Conservation (phyloP, 2,888 invertebrate genomes). For the Mycogona germanica region DNA sequence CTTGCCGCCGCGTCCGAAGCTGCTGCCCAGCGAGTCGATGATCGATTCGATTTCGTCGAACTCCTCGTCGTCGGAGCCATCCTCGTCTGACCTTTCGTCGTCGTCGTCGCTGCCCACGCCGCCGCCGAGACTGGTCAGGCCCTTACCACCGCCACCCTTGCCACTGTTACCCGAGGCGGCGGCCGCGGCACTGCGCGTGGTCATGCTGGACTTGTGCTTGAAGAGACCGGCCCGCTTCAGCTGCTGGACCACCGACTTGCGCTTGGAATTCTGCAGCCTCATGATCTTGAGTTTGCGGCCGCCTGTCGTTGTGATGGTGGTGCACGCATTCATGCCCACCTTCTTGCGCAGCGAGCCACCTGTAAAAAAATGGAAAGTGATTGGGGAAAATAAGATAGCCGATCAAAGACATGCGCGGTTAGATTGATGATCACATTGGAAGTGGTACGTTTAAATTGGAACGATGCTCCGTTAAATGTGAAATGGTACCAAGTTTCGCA, state of each 20-base stretch:
- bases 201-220: not conserved
- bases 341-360: constrained; percentile 9
- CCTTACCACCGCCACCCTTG: not conserved
- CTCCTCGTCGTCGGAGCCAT: constrained; percentile 17
- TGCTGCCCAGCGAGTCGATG: constrained; percentile 20
- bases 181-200: not conserved
- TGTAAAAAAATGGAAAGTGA: too few species aligned
- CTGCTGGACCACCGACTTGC: constrained; percentile 4
- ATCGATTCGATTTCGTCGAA: constrained; percentile 19
- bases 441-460: too few species aligned
- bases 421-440: too few species aligned
- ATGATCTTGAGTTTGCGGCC: constrained; percentile 7
- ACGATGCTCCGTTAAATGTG: too few species aligned
- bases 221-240: constrained; percentile 7
- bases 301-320: constrained; percentile 7
- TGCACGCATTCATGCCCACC: not conserved
- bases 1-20: constrained; percentile 7
- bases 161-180: not conserved
- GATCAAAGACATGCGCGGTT: too few species aligned
- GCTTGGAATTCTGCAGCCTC: constrained; percentile 1
- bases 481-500: too few species aligned
- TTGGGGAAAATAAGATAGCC: too few species aligned
- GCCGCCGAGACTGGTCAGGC: not conserved
- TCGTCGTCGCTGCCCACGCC: constrained; percentile 7
- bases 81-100: constrained; percentile 12